These are phyloP conservation scores for Mimas tiliae DNA, from an alignment of 2,888 invertebrate genomes.

Conservation along the genomic window DNA sequence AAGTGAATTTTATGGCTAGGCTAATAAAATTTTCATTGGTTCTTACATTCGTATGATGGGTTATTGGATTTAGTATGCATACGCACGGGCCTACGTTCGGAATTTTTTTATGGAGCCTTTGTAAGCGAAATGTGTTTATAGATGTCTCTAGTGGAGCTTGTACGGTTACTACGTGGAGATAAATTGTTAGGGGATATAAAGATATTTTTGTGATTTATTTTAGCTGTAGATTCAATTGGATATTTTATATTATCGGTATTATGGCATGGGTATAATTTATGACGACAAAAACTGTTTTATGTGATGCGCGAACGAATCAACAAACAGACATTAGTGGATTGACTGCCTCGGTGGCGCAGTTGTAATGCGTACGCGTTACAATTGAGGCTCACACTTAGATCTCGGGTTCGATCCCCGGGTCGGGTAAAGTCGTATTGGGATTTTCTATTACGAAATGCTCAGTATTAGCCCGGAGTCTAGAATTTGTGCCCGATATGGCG, in stretches of 20 bases:
- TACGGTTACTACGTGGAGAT: neutral
- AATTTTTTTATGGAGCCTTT: constrained; percentile 15
- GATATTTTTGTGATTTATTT: constrained; percentile 12
- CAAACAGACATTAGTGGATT: no score
- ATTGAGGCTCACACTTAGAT: no score
- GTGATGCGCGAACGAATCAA: no score
- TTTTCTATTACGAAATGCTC: no score
- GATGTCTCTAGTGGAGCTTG: neutral
- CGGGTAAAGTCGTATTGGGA: no score
- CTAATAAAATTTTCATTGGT: constrained; percentile 35
- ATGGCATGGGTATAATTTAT: neutral
- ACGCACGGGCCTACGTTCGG: constrained; percentile 1
- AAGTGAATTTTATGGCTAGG: constrained; percentile 55
- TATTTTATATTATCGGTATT: neutral
- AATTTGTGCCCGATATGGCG: no score
- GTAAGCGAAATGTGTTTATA: constrained; percentile 23
- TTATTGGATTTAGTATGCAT: constrained; percentile 24
- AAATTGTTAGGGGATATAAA: neutral
- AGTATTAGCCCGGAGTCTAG: no score
- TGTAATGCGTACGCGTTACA: no score
- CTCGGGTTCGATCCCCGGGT: no score
- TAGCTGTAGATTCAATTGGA: neutral
- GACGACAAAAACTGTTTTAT: no score
- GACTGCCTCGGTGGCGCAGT: no score
- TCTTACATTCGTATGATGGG: constrained; percentile 25